Evolutionary conservation across 2,888 invertebrate genomes (phyloP), one percentile per base, ranked within the genome.

Genomic region (Amiota minor): DNA sequence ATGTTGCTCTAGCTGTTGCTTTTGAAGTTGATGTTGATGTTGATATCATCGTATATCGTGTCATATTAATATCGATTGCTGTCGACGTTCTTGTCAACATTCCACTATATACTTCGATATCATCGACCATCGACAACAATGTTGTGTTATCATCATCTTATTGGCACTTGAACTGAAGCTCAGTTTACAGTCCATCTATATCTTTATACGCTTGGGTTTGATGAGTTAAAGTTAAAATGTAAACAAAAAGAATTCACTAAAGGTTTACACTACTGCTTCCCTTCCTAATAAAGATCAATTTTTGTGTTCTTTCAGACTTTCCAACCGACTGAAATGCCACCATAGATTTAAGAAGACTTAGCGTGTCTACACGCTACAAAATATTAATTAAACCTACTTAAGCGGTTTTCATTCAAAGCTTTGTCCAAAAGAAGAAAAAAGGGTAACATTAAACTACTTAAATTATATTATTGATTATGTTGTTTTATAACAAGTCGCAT

Each of bases 311-410:
- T 50, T 50, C 4, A 50, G 12, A 50, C 4, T 50, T 6, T 35
- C 6, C 35, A 6, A 35, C 35, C 2, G 35, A 35, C 6, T 35
- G 35, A 35, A 6, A 35, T 35, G 35, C 35, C 35, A 35, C 35
- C 35, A 35, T 6, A 35, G 35, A 35, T 8, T 35, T 6, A 35
- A 35, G 2, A 6, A 6, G 20, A n/a, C 53, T 59, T 59, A 45
- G 14, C 62, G 35, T 62, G 62, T 14, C 62, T 62, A 23, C 62
- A 35, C 35, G 23, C 23, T 23, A 68, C 50, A n/a, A 68, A 68
- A 68, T 68, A 68, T 68, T 68, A 68, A 68, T 68, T 68, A 68
- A 68, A 68, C 53, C 46, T 68, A 68, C 67, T 50, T 68, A 50
- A 50, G 53, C 53, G n/a, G 67, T n/a, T 45, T 53, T 62, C 45